Conservation (phyloP, 2,888 invertebrate species). For the Ormyrus rosae region DNA sequence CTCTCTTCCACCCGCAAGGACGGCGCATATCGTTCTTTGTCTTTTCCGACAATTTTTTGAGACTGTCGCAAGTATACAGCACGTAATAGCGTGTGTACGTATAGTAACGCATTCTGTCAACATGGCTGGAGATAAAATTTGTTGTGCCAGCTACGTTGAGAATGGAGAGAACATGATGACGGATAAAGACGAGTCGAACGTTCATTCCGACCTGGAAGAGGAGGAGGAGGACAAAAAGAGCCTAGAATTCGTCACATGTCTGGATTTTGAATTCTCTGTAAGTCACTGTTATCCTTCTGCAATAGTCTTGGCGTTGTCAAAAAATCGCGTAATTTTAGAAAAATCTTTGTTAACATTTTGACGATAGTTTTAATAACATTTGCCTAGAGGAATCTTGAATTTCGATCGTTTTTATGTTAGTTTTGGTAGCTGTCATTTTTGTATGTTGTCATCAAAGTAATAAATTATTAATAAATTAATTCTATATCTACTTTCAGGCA, state of each 20-base stretch:
- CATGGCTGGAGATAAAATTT: conserved; percentile 71
- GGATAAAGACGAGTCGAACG: conserved; percentile 65
- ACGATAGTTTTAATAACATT: no score
- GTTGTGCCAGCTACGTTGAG: conserved; percentile 63
- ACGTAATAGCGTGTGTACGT: no score
- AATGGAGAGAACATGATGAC: conserved; percentile 65
- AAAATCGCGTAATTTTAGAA: no score
- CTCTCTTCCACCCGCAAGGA: background rate
- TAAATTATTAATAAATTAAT: background rate
- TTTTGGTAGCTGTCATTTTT: conserved; percentile 31
- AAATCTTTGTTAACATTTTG: no score
- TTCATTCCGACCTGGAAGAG: conserved; percentile 66
- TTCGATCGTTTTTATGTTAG: background rate
- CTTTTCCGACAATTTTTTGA: conserved; percentile 17
- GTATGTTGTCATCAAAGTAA: background rate
- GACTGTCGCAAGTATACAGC: conserved; percentile 4
- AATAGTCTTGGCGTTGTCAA: no score
- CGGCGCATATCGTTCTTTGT: conserved; percentile 3
- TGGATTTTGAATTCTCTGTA: conserved; percentile 70
- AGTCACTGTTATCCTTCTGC: conserved; percentile 50
- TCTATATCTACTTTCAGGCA: conserved; percentile 77
- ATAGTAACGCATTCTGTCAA: conserved; percentile 47
- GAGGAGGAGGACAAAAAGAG: conserved; percentile 64
- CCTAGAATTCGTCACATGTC: conserved; percentile 63
- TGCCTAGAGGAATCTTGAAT: background rate